Evolutionary conservation across 2,113 vertebrate species (phyloP).

Genomic region (Aspiorhynchus laticeps): DNA sequence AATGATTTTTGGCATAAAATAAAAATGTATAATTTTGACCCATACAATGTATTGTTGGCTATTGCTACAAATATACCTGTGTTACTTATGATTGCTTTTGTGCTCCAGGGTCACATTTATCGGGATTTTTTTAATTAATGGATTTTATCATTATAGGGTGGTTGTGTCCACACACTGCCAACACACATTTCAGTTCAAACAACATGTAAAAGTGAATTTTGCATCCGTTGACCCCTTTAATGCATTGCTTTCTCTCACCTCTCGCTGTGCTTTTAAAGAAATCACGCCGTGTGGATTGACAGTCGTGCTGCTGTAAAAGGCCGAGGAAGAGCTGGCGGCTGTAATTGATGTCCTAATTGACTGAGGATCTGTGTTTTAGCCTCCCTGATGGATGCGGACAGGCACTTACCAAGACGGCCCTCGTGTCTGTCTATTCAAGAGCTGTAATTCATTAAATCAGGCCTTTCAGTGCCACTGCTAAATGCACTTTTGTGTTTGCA

Average conservation of each 20-base stretch:
- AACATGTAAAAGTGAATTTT: too few relatives aligned
- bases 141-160: too few relatives aligned
- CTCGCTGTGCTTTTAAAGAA: constrained; percentile 36
- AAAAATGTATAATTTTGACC: too few relatives aligned
- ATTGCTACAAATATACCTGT: too few relatives aligned
- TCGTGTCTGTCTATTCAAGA: constrained; percentile 50
- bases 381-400: constrained; percentile 58
- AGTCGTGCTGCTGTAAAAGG: constrained; percentile 58
- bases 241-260: constrained; percentile 15
- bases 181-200: too few relatives aligned
- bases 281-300: constrained; percentile 53
- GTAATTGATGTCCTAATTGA: constrained; percentile 60
- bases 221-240: neutral
- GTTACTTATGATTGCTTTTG: too few relatives aligned
- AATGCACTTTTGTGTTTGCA: constrained; percentile 16
- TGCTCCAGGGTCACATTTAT: too few relatives aligned
- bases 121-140: too few relatives aligned
- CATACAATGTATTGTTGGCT: too few relatives aligned
- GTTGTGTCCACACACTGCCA: too few relatives aligned
- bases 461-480: neutral
- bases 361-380: constrained; percentile 61
- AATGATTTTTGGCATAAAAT: too few relatives aligned
- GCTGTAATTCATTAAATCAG: constrained; percentile 52
- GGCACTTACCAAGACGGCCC: constrained; percentile 58
- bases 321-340: constrained; percentile 40